Percentiles rank a stretch among this genome's conserved stretches.
Conservation (phyloP, 2,888 invertebrate species). For the Drosophila paramelanica region DNA sequence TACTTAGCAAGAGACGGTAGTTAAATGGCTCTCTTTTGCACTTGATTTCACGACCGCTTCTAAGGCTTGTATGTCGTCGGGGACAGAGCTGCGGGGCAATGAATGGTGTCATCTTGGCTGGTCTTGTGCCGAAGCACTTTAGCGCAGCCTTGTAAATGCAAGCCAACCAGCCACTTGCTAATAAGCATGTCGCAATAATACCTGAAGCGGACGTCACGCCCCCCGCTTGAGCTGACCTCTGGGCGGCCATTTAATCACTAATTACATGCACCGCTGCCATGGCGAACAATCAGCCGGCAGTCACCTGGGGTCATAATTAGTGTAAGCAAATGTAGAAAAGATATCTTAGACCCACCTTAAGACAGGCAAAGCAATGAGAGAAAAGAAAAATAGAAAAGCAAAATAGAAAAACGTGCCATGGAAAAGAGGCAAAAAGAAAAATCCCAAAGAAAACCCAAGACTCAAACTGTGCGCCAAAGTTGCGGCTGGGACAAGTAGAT, state of each 20-base stretch:
- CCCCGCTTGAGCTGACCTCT: conserved; percentile 59
- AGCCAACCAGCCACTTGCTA: conserved; percentile 62
- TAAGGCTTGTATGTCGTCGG: conserved; percentile 10
- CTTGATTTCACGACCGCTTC: conserved; percentile 21
- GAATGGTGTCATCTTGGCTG: conserved; percentile 28
- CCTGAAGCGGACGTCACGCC: conserved; percentile 35
- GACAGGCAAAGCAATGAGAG: conserved; percentile 15
- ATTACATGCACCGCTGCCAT: conserved; percentile 72
- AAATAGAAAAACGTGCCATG: conserved; percentile 43
- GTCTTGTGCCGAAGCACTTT: conserved; percentile 49
- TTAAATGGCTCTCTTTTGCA: no score
- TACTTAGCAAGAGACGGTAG: no score
- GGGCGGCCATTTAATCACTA: conserved; percentile 80
- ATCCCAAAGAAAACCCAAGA: conserved; percentile 27
- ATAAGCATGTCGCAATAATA: conserved; percentile 68
- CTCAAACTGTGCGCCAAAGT: conserved; percentile 54
- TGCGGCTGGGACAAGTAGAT: conserved; percentile 47
- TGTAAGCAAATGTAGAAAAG: conserved; percentile 77
- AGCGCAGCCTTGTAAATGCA: conserved; percentile 48
- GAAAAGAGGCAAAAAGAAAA: conserved; percentile 9
- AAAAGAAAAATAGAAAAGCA: conserved; percentile 12
- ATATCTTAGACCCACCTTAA: conserved; percentile 58
- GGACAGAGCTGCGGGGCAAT: conserved; percentile 9
- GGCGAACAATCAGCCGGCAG: conserved; percentile 62
- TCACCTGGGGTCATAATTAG: conserved; percentile 80